phyloP scores from a whole-genome alignment of 2,113 vertebrate species.

The Mus pahari region DNA sequence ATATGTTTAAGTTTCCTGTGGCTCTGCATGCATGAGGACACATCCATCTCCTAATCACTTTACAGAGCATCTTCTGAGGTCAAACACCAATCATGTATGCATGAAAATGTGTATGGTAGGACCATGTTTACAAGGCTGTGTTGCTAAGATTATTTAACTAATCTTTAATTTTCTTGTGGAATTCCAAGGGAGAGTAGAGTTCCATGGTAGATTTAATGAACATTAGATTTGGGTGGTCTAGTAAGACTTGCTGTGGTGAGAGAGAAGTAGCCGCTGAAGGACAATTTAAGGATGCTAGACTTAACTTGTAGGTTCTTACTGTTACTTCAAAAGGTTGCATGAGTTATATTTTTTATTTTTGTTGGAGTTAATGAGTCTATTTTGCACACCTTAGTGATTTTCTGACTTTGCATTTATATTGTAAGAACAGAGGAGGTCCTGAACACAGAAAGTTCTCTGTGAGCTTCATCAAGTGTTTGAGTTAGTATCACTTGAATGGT shows the following conservation, averaged over 20 bases:
- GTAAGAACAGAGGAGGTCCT: background rate
- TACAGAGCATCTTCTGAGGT: background rate
- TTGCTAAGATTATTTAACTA: background rate
- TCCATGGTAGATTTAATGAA: background rate
- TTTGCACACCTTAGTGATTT: background rate
- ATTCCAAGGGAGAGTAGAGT: background rate
- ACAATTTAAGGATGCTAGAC: background rate
- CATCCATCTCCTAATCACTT: background rate
- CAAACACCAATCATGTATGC: background rate
- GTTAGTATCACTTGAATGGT: background rate
- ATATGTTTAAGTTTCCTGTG: background rate
- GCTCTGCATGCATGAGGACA: background rate
- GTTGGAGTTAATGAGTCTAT: background rate
- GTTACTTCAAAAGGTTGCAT: background rate
- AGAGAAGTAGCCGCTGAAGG: background rate
- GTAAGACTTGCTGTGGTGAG: background rate
- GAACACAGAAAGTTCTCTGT: background rate
- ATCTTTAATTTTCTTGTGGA: background rate
- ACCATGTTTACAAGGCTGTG: background rate
- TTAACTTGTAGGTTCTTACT: fast-evolving
- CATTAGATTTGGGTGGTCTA: background rate
- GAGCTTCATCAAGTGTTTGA: background rate
- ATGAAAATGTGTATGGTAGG: background rate
- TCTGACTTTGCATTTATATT: background rate
- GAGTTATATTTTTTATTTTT: background rate